phyloP scores from a whole-genome alignment of 2,113 vertebrate species.

The Dasypus novemcinctus region DNA sequence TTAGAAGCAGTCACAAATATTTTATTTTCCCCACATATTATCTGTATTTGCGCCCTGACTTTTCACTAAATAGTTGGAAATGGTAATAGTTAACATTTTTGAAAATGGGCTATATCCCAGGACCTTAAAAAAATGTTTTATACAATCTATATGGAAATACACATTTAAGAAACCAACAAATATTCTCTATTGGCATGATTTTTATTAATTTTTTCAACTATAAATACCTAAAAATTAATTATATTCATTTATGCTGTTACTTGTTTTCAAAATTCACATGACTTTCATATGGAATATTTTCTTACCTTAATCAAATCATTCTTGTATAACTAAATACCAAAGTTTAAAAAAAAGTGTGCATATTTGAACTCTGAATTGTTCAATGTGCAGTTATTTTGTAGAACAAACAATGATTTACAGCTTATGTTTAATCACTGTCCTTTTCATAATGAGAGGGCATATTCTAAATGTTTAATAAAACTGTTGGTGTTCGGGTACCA shows the following conservation, averaged over 20 bases:
- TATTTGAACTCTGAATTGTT: neutral
- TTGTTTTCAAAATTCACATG: neutral
- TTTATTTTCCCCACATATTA: neutral
- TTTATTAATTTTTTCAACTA: neutral
- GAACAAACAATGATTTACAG: conserved; percentile 64
- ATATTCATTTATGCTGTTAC: neutral
- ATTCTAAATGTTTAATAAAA: conserved; percentile 78
- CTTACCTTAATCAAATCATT: neutral
- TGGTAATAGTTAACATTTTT: neutral
- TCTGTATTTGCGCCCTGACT: neutral
- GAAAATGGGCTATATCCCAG: neutral
- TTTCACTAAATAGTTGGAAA: neutral
- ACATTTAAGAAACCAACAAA: neutral
- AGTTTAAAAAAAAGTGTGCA: neutral
- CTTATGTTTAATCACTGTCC: conserved; percentile 65
- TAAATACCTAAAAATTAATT: neutral
- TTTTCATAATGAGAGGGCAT: conserved; percentile 77
- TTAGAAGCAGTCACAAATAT: neutral
- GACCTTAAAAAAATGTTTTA: neutral
- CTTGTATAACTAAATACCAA: neutral
- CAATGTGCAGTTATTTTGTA: conserved; percentile 56
- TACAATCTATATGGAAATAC: neutral
- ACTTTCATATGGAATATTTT: neutral
- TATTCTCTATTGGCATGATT: neutral
- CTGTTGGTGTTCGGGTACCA: conserved; percentile 67